A percentile compares a stretch with the other conserved stretches of the same genome.
Conservation (phyloP, 2,113 vertebrate genomes). For the Rhinolophus sinicus region DNA sequence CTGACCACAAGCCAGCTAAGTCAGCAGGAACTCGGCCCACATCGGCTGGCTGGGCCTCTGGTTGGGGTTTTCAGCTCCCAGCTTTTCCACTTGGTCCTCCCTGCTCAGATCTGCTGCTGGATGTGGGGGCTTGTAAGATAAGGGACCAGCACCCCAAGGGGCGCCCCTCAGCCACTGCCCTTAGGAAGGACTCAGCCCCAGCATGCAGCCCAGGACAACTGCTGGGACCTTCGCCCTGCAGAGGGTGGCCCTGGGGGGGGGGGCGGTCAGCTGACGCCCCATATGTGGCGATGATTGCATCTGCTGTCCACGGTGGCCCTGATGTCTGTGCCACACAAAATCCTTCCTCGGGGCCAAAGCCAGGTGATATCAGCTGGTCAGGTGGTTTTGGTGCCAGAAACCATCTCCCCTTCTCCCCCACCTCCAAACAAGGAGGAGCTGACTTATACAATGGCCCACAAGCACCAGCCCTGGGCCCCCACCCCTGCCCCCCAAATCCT, state of each 20-base stretch:
- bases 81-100: neutral
- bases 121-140: rapidly evolving
- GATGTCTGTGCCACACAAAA: rapidly evolving
- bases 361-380: rapidly evolving
- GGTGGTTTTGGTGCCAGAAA: rapidly evolving
- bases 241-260: rapidly evolving
- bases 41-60: rapidly evolving
- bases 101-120: neutral
- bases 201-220: neutral
- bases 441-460: neutral
- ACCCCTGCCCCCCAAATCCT: neutral
- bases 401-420: rapidly evolving
- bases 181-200: neutral
- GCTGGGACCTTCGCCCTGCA: neutral
- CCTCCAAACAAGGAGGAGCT: constrained; percentile 20
- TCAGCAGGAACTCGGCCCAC: neutral
- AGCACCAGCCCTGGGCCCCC: neutral
- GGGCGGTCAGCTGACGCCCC: rapidly evolving
- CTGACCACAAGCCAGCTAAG: neutral
- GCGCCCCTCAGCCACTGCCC: rapidly evolving
- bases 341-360: neutral
- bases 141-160: neutral
- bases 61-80: rapidly evolving
- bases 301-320: rapidly evolving
- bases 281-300: rapidly evolving